phyloP scores from a whole-genome alignment of 2,888 invertebrate species.

The Ctena decussata region DNA sequence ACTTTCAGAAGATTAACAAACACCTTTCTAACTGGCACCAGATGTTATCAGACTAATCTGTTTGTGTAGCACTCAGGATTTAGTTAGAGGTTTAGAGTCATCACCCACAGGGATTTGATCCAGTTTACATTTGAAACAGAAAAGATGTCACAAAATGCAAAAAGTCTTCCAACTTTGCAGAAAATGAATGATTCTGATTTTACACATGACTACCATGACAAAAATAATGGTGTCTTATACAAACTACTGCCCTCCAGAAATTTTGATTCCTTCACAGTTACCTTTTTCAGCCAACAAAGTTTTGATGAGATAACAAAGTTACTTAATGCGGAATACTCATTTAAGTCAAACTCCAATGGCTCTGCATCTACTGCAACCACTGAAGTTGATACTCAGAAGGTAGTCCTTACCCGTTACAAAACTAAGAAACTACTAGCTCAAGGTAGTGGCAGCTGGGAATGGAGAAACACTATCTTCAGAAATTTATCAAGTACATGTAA shows the following conservation, averaged over 20 bases:
- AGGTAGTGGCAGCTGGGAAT: neutral
- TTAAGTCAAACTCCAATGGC: neutral
- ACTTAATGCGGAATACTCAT: neutral
- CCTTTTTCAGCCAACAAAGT: neutral
- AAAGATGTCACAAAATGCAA: neutral
- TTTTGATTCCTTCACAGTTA: neutral
- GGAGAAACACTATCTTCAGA: slow-evolving; percentile 1
- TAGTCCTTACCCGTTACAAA: neutral
- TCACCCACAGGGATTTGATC: neutral
- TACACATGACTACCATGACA: neutral
- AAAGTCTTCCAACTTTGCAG: neutral
- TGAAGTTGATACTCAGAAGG: neutral
- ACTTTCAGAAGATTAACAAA: neutral
- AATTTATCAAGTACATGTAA: neutral
- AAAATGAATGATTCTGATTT: too few relatives aligned
- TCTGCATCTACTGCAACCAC: neutral
- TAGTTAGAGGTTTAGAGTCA: neutral
- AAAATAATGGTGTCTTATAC: neutral
- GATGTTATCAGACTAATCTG: neutral
- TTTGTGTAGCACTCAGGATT: neutral
- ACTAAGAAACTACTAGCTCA: neutral
- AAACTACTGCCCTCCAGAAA: neutral
- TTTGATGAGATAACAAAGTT: neutral
- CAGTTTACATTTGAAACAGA: neutral
- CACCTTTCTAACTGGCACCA: neutral